Percentiles rank a stretch among this genome's conserved stretches.
phyloP scores from a whole-genome alignment of 2,113 vertebrate genomes.

The Prunella himalayana region DNA sequence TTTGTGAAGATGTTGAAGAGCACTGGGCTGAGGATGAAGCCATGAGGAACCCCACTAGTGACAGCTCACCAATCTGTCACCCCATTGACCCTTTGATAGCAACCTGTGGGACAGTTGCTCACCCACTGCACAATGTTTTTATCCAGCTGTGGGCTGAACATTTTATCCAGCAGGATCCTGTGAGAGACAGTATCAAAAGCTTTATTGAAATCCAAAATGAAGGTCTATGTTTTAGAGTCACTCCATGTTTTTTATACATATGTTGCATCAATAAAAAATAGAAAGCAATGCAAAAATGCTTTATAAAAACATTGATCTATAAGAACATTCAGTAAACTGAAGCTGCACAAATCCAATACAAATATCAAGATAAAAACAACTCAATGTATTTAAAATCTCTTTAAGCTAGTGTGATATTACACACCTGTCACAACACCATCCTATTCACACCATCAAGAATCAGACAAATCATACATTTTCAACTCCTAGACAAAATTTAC shows the following conservation, averaged over 20 bases:
- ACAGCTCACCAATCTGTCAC: neutral
- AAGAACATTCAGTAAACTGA: neutral
- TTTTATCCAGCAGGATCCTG: neutral
- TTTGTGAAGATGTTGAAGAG: neutral
- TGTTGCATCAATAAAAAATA: neutral
- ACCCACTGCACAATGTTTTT: neutral
- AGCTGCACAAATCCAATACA: neutral
- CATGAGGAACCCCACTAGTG: neutral
- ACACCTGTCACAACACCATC: neutral
- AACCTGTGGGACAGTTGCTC: neutral
- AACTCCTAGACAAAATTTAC: neutral
- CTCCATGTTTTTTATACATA: neutral
- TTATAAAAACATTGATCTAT: neutral
- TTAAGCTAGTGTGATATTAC: neutral
- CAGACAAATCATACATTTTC: neutral
- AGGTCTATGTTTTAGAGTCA: neutral
- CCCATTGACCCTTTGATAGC: neutral
- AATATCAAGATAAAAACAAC: neutral
- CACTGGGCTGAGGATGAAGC: neutral
- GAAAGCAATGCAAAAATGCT: neutral
- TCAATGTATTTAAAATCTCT: neutral
- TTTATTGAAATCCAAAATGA: neutral
- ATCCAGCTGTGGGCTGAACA: neutral
- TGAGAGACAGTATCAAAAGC: neutral
- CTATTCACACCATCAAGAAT: neutral